phyloP scores from a whole-genome alignment of 2,797 vertebrate genomes.

The Lates japonicus region DNA sequence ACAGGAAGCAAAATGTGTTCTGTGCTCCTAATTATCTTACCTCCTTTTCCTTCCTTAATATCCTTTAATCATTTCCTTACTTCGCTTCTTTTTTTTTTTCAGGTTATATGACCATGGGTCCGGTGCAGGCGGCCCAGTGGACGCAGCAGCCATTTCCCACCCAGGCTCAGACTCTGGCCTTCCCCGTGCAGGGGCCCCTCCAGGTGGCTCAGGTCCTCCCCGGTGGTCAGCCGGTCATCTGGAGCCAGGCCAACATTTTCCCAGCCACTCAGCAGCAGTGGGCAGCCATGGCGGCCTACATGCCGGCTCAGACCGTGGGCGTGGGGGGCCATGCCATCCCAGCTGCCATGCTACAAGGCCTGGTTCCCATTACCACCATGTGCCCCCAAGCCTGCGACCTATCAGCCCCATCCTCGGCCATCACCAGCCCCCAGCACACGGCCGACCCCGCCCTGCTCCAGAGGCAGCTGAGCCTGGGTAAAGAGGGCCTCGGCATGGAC shows the following conservation, averaged over 20 bases:
- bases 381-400: slow-evolving; percentile 84
- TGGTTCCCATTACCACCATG: slow-evolving; percentile 92
- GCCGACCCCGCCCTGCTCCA: slow-evolving; percentile 83
- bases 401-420: slow-evolving; percentile 87
- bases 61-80: not conserved
- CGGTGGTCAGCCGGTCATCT: slow-evolving; percentile 95
- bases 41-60: slow-evolving; percentile 7
- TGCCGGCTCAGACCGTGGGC: slow-evolving; percentile 96
- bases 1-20: slow-evolving; percentile 8
- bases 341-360: slow-evolving; percentile 96
- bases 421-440: slow-evolving; percentile 93
- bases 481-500: slow-evolving; percentile 65
- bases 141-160: slow-evolving; percentile 93
- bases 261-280: slow-evolving; percentile 96
- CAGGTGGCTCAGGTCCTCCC: slow-evolving; percentile 97
- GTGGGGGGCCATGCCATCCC: slow-evolving; percentile 90
- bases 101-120: slow-evolving; percentile 99
- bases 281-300: slow-evolving; percentile 95
- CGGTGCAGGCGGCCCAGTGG: slow-evolving; percentile 97
- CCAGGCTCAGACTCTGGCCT: slow-evolving; percentile 92
- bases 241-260: slow-evolving; percentile 97
- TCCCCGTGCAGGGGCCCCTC: slow-evolving; percentile 93
- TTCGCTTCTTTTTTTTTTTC: not conserved
- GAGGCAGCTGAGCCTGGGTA: slow-evolving; percentile 82
- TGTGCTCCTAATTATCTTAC: not conserved